phyloP scores from a whole-genome alignment of 2,113 vertebrate species.

The Epinephelus fuscoguttatus region DNA sequence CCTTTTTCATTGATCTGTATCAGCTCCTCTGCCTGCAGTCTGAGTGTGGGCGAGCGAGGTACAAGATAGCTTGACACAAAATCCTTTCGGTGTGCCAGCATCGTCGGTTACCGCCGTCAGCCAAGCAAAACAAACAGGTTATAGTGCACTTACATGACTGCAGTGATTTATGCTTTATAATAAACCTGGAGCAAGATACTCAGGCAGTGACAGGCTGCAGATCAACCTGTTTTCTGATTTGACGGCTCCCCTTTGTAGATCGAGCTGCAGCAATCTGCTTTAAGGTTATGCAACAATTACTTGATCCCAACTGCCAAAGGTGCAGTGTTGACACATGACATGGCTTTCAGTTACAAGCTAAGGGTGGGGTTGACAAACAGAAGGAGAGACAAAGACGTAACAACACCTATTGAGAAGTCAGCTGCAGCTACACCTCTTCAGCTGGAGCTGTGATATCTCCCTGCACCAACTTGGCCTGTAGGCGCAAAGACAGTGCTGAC shows the following conservation, averaged over 20 bases:
- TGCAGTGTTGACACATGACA: slow-evolving; percentile 56
- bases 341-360: slow-evolving; percentile 39
- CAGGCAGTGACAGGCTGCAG: slow-evolving; percentile 14
- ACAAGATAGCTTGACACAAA: slow-evolving; percentile 36
- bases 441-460: slow-evolving; percentile 3
- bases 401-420: slow-evolving; percentile 26
- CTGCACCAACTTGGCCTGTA: neutral
- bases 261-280: neutral
- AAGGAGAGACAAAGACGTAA: slow-evolving; percentile 34
- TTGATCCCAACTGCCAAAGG: slow-evolving; percentile 47
- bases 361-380: slow-evolving; percentile 67
- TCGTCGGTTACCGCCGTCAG: slow-evolving; percentile 27
- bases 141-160: neutral
- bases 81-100: slow-evolving; percentile 15
- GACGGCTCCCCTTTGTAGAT: neutral
- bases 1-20: slow-evolving; percentile 63
- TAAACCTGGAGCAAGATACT: slow-evolving; percentile 15
- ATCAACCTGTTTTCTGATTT: slow-evolving; percentile 28
- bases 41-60: slow-evolving; percentile 16
- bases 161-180: neutral
- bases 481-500: neutral
- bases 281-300: slow-evolving; percentile 29
- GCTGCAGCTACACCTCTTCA: slow-evolving; percentile 17
- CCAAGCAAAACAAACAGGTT: slow-evolving; percentile 54
- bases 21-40: slow-evolving; percentile 46